Evolutionary conservation across 2,888 invertebrate species (phyloP).

Genomic region (Pherbina coryleti): DNA sequence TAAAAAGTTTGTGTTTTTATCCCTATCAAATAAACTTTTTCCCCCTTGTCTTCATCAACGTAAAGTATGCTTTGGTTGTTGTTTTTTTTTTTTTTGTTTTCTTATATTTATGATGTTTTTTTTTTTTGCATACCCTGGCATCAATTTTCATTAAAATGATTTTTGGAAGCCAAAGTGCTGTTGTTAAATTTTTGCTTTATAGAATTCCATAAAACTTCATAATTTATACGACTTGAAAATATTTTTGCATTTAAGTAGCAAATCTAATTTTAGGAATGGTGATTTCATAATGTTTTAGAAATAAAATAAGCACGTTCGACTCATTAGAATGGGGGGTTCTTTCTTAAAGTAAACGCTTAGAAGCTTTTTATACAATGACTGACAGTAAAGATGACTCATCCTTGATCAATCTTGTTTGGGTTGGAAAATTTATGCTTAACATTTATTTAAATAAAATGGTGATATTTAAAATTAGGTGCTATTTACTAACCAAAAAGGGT

Average conservation of each 20-base stretch:
- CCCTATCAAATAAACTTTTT: neutral
- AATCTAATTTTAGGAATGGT: conserved; percentile 3
- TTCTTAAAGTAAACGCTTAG: no score
- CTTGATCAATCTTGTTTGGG: no score
- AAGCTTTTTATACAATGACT: no score
- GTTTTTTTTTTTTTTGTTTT: neutral
- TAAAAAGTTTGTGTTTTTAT: conserved; percentile 17
- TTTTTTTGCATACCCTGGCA: conserved; percentile 10
- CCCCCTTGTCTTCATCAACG: neutral
- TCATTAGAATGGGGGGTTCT: no score
- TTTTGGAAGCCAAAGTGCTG: conserved; percentile 25
- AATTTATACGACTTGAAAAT: conserved; percentile 25
- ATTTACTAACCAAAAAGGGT: no score
- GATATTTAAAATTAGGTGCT: no score
- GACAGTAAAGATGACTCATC: no score
- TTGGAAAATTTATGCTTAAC: no score
- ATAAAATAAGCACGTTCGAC: no score
- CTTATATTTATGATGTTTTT: no score
- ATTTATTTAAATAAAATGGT: no score
- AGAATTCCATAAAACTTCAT: conserved; percentile 11
- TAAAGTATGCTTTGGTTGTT: neutral
- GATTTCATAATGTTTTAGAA: neutral
- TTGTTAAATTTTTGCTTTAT: neutral
- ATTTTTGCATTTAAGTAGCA: neutral
- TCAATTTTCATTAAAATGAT: conserved; percentile 32